Percentiles rank a stretch among this genome's conserved stretches.
These are phyloP conservation scores for Alsophila aescularia DNA, from an alignment of 2,888 invertebrate species.

Conservation along the genomic window DNA sequence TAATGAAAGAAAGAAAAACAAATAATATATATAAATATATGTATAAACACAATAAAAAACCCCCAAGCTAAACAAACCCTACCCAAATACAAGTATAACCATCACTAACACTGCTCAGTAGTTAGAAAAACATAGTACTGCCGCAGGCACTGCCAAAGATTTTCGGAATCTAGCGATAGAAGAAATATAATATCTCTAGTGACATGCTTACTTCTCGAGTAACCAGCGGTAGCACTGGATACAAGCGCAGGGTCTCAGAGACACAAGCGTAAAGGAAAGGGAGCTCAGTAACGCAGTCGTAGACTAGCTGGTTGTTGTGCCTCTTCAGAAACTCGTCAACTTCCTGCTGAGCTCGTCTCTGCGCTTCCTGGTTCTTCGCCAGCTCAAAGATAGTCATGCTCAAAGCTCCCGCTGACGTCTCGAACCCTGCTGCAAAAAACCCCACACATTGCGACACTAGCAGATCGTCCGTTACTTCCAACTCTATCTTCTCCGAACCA, in stretches of 20 bases:
- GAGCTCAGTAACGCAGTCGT: conserved; percentile 51
- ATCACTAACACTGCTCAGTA: too few relatives aligned
- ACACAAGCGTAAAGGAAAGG: conserved; percentile 55
- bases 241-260: conserved; percentile 52
- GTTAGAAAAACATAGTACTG: too few relatives aligned
- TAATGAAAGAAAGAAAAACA: too few relatives aligned
- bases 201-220: conserved; percentile 50
- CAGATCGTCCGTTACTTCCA: conserved; percentile 62
- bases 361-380: conserved; percentile 49
- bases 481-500: conserved; percentile 35
- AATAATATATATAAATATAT: too few relatives aligned
- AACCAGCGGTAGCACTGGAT: conserved; percentile 51
- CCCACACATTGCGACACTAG: conserved; percentile 79
- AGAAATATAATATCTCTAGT: too few relatives aligned
- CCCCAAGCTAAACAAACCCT: too few relatives aligned
- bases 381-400: conserved; percentile 55
- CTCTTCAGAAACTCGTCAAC: conserved; percentile 50
- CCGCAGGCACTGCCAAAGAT: too few relatives aligned
- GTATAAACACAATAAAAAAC: too few relatives aligned
- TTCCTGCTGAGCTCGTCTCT: conserved; percentile 48
- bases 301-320: conserved; percentile 44
- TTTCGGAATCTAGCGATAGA: too few relatives aligned
- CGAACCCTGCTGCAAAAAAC: conserved; percentile 68
- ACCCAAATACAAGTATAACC: too few relatives aligned
- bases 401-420: conserved; percentile 54